phyloP scores from a whole-genome alignment of 2,113 vertebrate genomes.

The Oxyura jamaicensis region DNA sequence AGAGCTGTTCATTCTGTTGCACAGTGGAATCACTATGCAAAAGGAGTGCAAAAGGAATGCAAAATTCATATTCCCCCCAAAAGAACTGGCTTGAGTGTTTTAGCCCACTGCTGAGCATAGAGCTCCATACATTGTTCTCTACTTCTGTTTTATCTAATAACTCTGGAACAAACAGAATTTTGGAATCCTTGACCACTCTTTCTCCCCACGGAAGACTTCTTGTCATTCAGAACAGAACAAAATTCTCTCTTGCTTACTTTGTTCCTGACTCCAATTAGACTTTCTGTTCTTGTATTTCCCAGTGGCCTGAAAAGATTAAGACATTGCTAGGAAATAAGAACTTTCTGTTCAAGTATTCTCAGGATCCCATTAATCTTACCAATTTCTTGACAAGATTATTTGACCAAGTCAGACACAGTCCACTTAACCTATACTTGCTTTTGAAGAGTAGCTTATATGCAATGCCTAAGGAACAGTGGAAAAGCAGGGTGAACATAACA shows the following conservation, averaged over 20 bases:
- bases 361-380: background rate
- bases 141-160: background rate
- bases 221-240: background rate
- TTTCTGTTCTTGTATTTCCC: background rate
- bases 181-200: background rate
- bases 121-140: background rate
- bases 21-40: background rate
- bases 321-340: background rate
- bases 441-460: background rate
- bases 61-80: background rate
- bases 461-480: background rate
- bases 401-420: background rate
- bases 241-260: background rate
- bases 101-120: background rate
- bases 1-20: background rate
- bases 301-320: background rate
- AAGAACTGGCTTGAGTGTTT: background rate
- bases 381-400: background rate
- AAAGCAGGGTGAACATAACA: background rate
- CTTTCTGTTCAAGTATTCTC: background rate
- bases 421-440: background rate
- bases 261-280: background rate
- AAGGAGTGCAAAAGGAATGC: background rate
- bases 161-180: background rate
- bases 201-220: background rate